Percentiles rank a stretch among this genome's conserved stretches.
Evolutionary conservation across 2,113 vertebrate genomes (phyloP).

Genomic region (Turdus rufiventris): DNA sequence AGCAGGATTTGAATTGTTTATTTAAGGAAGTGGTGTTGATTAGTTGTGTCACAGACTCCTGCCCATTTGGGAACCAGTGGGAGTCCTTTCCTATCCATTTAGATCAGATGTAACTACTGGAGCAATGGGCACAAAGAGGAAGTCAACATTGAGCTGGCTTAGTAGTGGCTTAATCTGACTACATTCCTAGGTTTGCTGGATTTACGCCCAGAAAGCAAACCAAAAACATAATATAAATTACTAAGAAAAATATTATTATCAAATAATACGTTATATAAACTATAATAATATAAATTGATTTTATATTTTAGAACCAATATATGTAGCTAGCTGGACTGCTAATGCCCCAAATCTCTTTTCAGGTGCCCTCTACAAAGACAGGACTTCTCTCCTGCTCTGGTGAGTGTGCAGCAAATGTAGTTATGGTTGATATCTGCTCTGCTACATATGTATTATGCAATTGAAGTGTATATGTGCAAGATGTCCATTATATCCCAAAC

Average conservation of each 20-base stretch:
- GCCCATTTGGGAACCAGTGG: not conserved
- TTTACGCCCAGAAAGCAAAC: not conserved
- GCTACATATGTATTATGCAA: not conserved
- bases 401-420: fast-evolving
- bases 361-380: not conserved
- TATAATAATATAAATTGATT: not conserved
- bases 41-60: not conserved
- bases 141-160: not conserved
- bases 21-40: not conserved
- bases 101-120: not conserved
- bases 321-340: not conserved
- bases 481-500: not conserved
- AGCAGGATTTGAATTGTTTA: not conserved
- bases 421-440: not conserved
- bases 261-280: not conserved
- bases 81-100: not conserved
- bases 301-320: not conserved
- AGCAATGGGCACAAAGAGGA: not conserved
- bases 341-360: not conserved
- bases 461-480: not conserved
- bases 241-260: not conserved
- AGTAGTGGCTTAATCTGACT: not conserved
- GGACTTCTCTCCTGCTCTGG: not conserved
- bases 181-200: not conserved
- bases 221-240: not conserved